These are phyloP conservation scores for Neodiprion lecontei DNA, from an alignment of 1,140 invertebrate species.

Conservation along the genomic window DNA sequence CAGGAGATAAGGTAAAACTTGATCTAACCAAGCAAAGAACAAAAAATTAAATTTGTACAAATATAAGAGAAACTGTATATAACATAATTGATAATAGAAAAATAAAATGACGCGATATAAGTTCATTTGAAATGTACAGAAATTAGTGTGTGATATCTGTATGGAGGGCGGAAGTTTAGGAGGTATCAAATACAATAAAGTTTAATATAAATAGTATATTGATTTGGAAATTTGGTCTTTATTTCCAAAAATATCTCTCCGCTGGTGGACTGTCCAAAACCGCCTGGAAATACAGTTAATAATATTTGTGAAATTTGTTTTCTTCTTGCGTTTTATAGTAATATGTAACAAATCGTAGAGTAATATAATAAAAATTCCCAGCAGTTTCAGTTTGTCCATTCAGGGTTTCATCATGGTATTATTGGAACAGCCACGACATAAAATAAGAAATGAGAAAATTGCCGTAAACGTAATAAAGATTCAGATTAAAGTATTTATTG, in stretches of 20 bases:
- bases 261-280: slow-evolving; percentile 54
- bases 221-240: slow-evolving; percentile 64
- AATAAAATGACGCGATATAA: slow-evolving; percentile 26
- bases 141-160: background rate
- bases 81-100: slow-evolving; percentile 12
- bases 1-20: slow-evolving; percentile 32
- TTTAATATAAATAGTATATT: slow-evolving; percentile 28
- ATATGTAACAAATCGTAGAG: slow-evolving; percentile 22
- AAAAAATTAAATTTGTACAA: slow-evolving; percentile 18
- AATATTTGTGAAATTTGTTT: slow-evolving; percentile 47
- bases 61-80: slow-evolving; percentile 20
- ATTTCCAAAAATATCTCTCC: slow-evolving; percentile 62
- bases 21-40: slow-evolving; percentile 32
- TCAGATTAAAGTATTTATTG: slow-evolving; percentile 47
- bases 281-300: slow-evolving; percentile 64
- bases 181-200: no score
- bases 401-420: slow-evolving; percentile 26
- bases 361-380: slow-evolving; percentile 21
- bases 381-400: slow-evolving; percentile 31
- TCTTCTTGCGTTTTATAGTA: slow-evolving; percentile 42
- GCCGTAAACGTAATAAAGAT: slow-evolving; percentile 6
- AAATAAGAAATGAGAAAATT: slow-evolving; percentile 19
- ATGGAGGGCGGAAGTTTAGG: no score
- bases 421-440: slow-evolving; percentile 20
- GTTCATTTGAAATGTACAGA: no score